Conservation (phyloP, 2,113 vertebrate genomes). For the Hippoglossus stenolepis region DNA sequence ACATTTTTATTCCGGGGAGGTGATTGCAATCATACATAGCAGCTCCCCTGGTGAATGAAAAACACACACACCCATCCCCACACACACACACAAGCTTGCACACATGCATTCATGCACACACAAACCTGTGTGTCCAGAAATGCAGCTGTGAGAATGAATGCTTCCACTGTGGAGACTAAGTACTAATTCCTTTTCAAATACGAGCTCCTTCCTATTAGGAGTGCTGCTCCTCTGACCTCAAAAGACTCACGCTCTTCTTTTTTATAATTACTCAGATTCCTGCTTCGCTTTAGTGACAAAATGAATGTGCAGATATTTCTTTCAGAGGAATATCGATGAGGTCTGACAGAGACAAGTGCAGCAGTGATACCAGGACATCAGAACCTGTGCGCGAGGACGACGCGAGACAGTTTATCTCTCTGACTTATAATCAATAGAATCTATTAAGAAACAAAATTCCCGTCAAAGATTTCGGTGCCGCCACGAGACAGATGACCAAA, state of each 20-base stretch:
- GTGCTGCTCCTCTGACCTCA: slow-evolving; percentile 45
- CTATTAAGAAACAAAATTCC: slow-evolving; percentile 52
- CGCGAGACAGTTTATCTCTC: slow-evolving; percentile 37
- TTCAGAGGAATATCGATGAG: slow-evolving; percentile 4
- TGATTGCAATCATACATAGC: slow-evolving; percentile 76
- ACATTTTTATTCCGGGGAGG: slow-evolving; percentile 72
- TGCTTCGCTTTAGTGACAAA: slow-evolving; percentile 23
- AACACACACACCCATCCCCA: slow-evolving; percentile 38
- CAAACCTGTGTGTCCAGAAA: slow-evolving; percentile 68
- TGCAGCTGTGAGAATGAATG: slow-evolving; percentile 82
- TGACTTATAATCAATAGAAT: slow-evolving; percentile 67
- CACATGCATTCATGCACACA: slow-evolving; percentile 31
- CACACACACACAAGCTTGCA: slow-evolving; percentile 47
- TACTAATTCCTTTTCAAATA: slow-evolving; percentile 71
- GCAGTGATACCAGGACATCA: slow-evolving; percentile 17
- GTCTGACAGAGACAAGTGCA: slow-evolving; percentile 21
- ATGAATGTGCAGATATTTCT: slow-evolving; percentile 13
- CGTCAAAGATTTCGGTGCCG: slow-evolving; percentile 23
- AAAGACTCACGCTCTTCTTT: slow-evolving; percentile 24
- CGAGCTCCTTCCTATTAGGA: slow-evolving; percentile 51
- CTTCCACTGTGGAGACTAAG: slow-evolving; percentile 74
- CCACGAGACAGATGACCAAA: slow-evolving; percentile 32
- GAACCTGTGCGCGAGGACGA: background rate
- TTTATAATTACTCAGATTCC: slow-evolving; percentile 18
- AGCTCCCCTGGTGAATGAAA: slow-evolving; percentile 53